Evolutionary conservation across 2,113 vertebrate genomes (phyloP), one percentile per base, ranked within the genome.

Genomic region (Casuarius casuarius): DNA sequence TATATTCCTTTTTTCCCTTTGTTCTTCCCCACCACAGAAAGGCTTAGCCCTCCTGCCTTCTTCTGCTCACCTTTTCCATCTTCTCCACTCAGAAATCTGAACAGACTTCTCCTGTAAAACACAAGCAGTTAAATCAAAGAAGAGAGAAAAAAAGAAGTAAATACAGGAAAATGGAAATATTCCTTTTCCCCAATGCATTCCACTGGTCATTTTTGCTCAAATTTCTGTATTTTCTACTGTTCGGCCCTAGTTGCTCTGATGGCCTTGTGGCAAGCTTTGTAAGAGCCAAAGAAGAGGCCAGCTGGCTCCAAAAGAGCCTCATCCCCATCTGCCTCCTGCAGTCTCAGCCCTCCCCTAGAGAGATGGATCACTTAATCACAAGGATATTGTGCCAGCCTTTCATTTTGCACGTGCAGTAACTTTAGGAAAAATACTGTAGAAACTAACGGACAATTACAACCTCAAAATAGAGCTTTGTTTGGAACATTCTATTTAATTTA

Each of bases 401-500:
- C 51, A 62, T n/a, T 89, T 71, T 89, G 77, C 18, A 84, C 79
- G 33, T 7, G 21, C 9, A 73, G 25, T 23, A 76, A 73, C 35
- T 78, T 95, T 44, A 20, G 7, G 31, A 31, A 90, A 93, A 81
- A 14, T 10, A 19, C 31, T 65, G 33, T 17, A 0, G 0, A 72
- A n/a, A 31, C 18, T 17, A n/a, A 80, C 9, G 44, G 8, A 22
- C 28, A 54, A 82, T 52, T 62, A 52, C 44, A 52, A 28, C 70
- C 92, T 91, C 54, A 73, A 84, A 95, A 65, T 7, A 72, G 23
- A 68, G n/a, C 17, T 58, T 58, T 44, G 13, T 94, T 62, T 58
- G 52, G 92, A 84, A 16, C 46, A 22, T 92, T 82, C 61, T 58
- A 22, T 82, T 95, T 92, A 94, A 92, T 92, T 82, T 81, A 89